Evolutionary conservation across 2,113 vertebrate genomes (phyloP), one percentile per base, ranked within the genome.

Genomic region (Mungos mungo): DNA sequence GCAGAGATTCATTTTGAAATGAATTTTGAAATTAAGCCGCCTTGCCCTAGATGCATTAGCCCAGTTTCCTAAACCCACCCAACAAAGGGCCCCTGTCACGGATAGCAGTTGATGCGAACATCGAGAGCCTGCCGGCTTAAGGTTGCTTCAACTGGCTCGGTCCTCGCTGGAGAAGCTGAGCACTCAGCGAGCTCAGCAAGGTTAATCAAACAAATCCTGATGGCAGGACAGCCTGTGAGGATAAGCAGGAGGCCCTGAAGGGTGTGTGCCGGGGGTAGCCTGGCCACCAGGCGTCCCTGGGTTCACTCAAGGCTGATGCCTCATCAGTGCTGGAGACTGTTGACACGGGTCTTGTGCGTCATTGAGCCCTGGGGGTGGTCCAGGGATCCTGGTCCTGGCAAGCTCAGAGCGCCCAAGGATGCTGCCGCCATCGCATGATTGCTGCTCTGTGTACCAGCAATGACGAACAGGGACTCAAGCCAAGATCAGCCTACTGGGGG

Each of bases 121-220:
- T 35, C 11, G n/a, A 41, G 81, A 35, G 63, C 38, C 47, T 77
- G 50, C 23, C 47, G 60, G 57, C 16, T 31, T 31, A 33, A 25
- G 7, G 10, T 35, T 2, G 4, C 29, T 89, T 50, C 15, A 13
- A 47, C 16, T 19, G 74, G 54, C 47, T n/a, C 11, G 8, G 66
- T 16, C 35, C 41, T 72, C 25, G 0, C 16, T 5, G n/a, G n/a
- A 29, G 12, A 80, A 86, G 11, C 16, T 0, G 25, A 27, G 12
- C 3, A 0, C 11, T 23, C n/a, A 14, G 52, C 47, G 8, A 0
- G 0, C 27, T 35, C 6, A 4, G 15, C n/a, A 12, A 74, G 57
- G 13, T 90, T 29, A 18, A 38, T 4, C 6, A n/a, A 35, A 16
- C 27, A 54, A 52, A 41, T 45, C 13, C 25, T 0, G 14, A 3